Conservation (phyloP, 1,140 invertebrate genomes). For the Melanaphis sacchari region DNA sequence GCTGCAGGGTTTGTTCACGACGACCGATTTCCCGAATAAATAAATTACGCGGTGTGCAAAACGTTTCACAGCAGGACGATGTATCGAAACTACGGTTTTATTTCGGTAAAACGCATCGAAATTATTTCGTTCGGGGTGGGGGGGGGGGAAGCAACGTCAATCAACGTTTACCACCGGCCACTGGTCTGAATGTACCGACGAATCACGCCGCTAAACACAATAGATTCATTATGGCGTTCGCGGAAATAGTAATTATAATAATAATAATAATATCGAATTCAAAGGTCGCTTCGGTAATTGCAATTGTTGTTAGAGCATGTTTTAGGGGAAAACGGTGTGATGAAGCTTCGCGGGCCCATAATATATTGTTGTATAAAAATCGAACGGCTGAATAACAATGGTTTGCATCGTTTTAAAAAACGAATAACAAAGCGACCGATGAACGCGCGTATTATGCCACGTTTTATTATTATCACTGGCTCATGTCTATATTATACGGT, state of each 20-base stretch:
- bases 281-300: background rate
- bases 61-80: background rate
- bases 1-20: background rate
- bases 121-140: background rate
- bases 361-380: background rate
- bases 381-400: background rate
- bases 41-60: background rate
- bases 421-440: background rate
- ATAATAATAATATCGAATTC: background rate
- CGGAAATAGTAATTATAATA: background rate
- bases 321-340: background rate
- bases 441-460: background rate
- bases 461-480: background rate
- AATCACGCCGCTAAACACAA: background rate
- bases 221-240: background rate
- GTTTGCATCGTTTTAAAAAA: background rate
- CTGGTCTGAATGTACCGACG: background rate
- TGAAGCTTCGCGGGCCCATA: background rate
- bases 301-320: background rate
- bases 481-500: background rate
- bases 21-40: background rate
- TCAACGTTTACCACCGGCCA: background rate
- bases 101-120: background rate
- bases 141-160: no score
- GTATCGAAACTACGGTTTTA: background rate